Percentiles rank a stretch among this genome's conserved stretches.
phyloP scores from a whole-genome alignment of 92 coral and sea anemone species.

The Siderastrea radians region DNA sequence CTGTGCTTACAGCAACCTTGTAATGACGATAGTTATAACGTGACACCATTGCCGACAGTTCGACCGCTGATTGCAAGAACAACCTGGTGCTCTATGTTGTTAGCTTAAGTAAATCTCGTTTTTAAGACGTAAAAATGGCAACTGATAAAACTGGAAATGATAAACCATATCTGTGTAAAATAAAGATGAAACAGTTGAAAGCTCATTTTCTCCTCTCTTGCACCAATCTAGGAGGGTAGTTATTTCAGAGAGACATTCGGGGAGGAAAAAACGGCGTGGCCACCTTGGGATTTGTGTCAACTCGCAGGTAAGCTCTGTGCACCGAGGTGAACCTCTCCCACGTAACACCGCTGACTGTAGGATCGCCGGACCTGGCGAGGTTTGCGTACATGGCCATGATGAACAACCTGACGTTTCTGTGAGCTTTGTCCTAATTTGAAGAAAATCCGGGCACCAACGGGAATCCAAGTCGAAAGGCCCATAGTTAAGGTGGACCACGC shows the following conservation, averaged over 20 bases:
- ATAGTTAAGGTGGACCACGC: conserved; percentile 54
- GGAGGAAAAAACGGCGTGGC: conserved; percentile 45
- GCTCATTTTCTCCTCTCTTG: too few relatives aligned
- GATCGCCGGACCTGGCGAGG: conserved; percentile 67
- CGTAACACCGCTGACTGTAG: conserved; percentile 41
- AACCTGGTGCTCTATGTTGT: too few relatives aligned
- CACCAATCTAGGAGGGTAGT: conserved; percentile 64
- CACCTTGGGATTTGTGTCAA: conserved; percentile 36
- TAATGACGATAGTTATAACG: too few relatives aligned
- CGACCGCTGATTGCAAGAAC: too few relatives aligned
- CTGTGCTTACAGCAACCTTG: too few relatives aligned
- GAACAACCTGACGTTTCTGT: conserved; percentile 54
- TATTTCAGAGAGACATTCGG: conserved; percentile 78
- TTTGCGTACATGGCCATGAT: conserved; percentile 54
- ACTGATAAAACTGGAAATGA: too few relatives aligned
- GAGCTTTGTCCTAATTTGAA: conserved; percentile 7
- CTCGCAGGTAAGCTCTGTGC: conserved; percentile 63
- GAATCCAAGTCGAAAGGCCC: conserved; percentile 56
- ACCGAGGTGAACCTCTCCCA: conserved; percentile 63
- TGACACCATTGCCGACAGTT: too few relatives aligned
- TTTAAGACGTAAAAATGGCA: too few relatives aligned
- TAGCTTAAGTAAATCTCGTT: too few relatives aligned
- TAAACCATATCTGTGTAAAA: too few relatives aligned
- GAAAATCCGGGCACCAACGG: conserved; percentile 11
- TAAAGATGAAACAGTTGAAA: too few relatives aligned